Base-by-base conservation (phyloP, 2,113 vertebrate genomes). In the Albula goreensis region DNA sequence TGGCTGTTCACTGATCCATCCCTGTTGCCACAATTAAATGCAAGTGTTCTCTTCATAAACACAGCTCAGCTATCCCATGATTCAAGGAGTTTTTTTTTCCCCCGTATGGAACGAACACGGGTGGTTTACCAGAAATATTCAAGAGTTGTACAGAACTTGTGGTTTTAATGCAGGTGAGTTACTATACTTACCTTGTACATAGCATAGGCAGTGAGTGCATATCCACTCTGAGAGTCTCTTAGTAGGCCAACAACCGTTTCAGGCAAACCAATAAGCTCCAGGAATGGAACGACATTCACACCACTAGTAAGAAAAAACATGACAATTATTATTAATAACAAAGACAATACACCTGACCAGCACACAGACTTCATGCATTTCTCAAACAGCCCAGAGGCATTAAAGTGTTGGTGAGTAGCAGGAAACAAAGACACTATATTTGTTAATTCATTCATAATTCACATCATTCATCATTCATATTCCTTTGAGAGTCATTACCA, bases 121-220 rank as follows among this genome's bases (percentile, higher is more conserved):
- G 31, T 41, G 31, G 31, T 41, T 41, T 41, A 41, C 31, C 31
- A 41, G 31, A 41, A 41, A 41, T 41, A 1, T 41, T 41, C 0
- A 41, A 41, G 31, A 41, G 31, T 41, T 41, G 31, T 41, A 41
- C 31, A 41, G 31, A 41, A 41, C 31, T 41, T 41, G 31, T 41
- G 2, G 53, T 6, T 74, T 31, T 11, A 22, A 74, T 25, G 22
- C n/a, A 74, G 10, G 19, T 31, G 5, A n/a, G 22, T 10, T n/a
- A 74, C n/a, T 50, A 78, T 80, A 91, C 92, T 94, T 95, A 99
- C 98, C 97, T 99, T 99, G 91, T 97, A 99, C 96, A 99, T 93
- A 83, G 97, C 98, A 86, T 99, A 99, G 0, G 97, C 97, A 82
- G 97, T 98, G 83, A 98, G 92, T 12, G 97, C 97, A 86, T 97